Percentiles rank a stretch among this genome's conserved stretches.
These are phyloP conservation scores for Ptilonorhynchus violaceus DNA, from an alignment of 2,113 vertebrate species.

Conservation along the genomic window DNA sequence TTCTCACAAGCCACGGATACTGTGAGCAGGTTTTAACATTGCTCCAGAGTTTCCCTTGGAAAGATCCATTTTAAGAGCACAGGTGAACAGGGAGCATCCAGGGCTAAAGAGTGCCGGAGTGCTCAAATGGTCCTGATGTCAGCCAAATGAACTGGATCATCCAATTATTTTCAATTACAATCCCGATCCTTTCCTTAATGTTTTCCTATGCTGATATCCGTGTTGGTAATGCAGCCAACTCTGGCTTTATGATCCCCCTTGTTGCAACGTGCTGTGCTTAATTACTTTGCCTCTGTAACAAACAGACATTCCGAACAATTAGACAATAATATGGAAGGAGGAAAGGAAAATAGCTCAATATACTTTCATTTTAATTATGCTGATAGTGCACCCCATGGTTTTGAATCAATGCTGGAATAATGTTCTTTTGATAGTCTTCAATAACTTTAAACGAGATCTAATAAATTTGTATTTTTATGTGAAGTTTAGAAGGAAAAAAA, in stretches of 20 bases:
- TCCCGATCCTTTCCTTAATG: conserved; percentile 79
- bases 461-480: conserved; percentile 71
- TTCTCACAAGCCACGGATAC: not conserved
- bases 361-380: conserved; percentile 77
- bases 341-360: conserved; percentile 71
- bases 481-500: conserved; percentile 31
- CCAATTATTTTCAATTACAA: conserved; percentile 87
- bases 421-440: conserved; percentile 73
- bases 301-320: conserved; percentile 84
- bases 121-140: conserved; percentile 48
- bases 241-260: conserved; percentile 77
- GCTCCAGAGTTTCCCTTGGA: not conserved
- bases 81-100: conserved; percentile 43
- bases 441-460: conserved; percentile 70
- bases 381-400: conserved; percentile 73
- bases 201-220: conserved; percentile 77
- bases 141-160: conserved; percentile 80
- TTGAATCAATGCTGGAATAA: conserved; percentile 70
- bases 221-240: conserved; percentile 78
- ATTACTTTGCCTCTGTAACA: conserved; percentile 80
- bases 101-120: not conserved
- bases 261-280: conserved; percentile 80
- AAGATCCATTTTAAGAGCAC: not conserved
- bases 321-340: conserved; percentile 74
- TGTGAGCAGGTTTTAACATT: not conserved